phyloP scores from a whole-genome alignment of 2,888 invertebrate species.

The Agrochola macilenta region DNA sequence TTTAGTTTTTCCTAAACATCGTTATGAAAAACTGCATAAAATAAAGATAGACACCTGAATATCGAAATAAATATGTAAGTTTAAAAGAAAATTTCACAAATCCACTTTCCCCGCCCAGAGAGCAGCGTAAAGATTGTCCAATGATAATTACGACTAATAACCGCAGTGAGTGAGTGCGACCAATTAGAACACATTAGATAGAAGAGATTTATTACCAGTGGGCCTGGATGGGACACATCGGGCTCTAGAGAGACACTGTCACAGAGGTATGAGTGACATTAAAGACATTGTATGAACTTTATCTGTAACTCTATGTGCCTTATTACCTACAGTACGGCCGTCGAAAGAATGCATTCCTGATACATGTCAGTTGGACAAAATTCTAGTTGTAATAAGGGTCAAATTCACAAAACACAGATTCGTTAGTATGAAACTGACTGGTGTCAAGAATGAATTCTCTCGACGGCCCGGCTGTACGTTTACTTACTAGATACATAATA shows the following conservation, averaged over 20 bases:
- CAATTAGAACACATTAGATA: constrained; percentile 12
- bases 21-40: background rate
- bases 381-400: too few species aligned
- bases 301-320: background rate
- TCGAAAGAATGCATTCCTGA: too few species aligned
- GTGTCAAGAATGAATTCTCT: too few species aligned
- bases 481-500: background rate
- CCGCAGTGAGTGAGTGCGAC: constrained; percentile 34
- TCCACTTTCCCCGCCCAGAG: constrained; percentile 50
- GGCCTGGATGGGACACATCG: background rate
- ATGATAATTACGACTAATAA: constrained; percentile 44
- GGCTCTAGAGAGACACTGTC: background rate
- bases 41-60: background rate
- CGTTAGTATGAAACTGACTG: too few species aligned
- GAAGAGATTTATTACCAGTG: background rate
- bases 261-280: background rate
- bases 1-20: too few species aligned
- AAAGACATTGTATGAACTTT: background rate
- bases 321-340: too few species aligned
- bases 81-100: constrained; percentile 32
- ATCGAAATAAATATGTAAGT: constrained; percentile 18
- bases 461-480: too few species aligned
- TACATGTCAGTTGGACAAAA: too few species aligned
- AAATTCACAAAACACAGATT: too few species aligned
- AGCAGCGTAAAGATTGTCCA: constrained; percentile 40